Conservation (phyloP, 2,888 invertebrate species). For the Drosophila rellima region DNA sequence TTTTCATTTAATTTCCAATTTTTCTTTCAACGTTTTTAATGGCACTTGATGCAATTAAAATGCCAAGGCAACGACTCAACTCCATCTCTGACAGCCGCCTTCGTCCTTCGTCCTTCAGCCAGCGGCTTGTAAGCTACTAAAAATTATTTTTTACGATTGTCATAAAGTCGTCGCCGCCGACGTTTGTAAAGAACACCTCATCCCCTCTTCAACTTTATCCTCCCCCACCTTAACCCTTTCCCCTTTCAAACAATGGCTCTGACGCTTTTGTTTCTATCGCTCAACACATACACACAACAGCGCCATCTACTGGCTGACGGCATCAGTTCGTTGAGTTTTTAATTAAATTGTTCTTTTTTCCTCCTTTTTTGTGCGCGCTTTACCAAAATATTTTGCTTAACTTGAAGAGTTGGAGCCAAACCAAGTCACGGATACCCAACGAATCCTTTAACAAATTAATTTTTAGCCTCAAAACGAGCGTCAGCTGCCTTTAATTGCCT, state of each 20-base stretch:
- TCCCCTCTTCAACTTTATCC: background rate
- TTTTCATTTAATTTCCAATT: constrained; percentile 77
- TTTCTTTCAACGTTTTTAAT: constrained; percentile 69
- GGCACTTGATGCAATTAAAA: constrained; percentile 78
- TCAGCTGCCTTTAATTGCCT: constrained; percentile 72
- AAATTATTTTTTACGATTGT: constrained; percentile 81
- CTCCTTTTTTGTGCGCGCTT: constrained; percentile 37
- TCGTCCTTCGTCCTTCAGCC: constrained; percentile 18
- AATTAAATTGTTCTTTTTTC: constrained; percentile 64
- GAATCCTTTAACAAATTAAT: constrained; percentile 77
- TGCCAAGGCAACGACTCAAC: constrained; percentile 63
- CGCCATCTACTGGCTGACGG: constrained; percentile 55
- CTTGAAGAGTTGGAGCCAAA: constrained; percentile 44
- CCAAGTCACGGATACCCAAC: constrained; percentile 10
- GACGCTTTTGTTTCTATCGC: constrained; percentile 51
- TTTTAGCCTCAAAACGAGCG: constrained; percentile 64
- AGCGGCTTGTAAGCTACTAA: constrained; percentile 74
- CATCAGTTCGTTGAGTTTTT: constrained; percentile 62
- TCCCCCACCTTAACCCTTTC: constrained; percentile 11
- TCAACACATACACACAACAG: constrained; percentile 24
- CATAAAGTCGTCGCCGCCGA: constrained; percentile 72
- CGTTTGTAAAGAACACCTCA: constrained; percentile 33
- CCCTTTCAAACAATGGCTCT: constrained; percentile 55
- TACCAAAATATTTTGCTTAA: constrained; percentile 68
- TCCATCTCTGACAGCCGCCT: background rate